Evolutionary conservation across 1,140 invertebrate species (phyloP).

Genomic region (Hyposmocoma kahamanoa): DNA sequence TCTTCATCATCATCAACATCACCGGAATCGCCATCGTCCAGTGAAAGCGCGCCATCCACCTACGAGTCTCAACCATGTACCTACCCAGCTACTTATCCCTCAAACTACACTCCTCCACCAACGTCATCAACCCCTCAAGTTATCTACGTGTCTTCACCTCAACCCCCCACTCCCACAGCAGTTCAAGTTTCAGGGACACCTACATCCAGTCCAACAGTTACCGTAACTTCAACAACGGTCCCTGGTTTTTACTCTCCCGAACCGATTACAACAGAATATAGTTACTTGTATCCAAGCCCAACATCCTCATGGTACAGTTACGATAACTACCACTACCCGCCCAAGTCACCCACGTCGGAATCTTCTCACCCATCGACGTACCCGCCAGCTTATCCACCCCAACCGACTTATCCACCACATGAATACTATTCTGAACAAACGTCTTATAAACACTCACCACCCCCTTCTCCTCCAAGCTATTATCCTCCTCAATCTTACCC

Average conservation of each 20-base stretch:
- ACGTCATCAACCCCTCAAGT: conserved; percentile 27
- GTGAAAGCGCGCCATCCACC: neutral
- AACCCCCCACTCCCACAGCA: conserved; percentile 13
- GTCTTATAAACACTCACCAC: neutral
- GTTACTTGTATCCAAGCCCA: conserved; percentile 9
- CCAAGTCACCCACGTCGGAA: too few species aligned
- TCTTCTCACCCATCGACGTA: conserved; percentile 7
- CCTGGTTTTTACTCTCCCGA: neutral
- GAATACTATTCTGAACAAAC: neutral
- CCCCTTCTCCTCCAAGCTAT: conserved; percentile 6
- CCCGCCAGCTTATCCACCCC: conserved; percentile 8
- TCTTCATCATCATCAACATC: conserved; percentile 21
- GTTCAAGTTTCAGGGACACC: conserved; percentile 15
- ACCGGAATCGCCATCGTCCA: conserved; percentile 11
- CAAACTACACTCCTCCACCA: conserved; percentile 14
- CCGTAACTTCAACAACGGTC: conserved; percentile 10
- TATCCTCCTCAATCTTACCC: too few species aligned
- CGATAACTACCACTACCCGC: conserved; percentile 10
- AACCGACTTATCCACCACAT: neutral
- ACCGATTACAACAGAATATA: neutral
- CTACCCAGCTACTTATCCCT: conserved; percentile 10
- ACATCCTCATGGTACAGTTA: conserved; percentile 15
- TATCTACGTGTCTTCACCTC: conserved; percentile 24
- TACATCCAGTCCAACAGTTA: conserved; percentile 15
- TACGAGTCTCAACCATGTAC: conserved; percentile 30